phyloP scores from a whole-genome alignment of 2,113 vertebrate genomes.

The Apus apus region DNA sequence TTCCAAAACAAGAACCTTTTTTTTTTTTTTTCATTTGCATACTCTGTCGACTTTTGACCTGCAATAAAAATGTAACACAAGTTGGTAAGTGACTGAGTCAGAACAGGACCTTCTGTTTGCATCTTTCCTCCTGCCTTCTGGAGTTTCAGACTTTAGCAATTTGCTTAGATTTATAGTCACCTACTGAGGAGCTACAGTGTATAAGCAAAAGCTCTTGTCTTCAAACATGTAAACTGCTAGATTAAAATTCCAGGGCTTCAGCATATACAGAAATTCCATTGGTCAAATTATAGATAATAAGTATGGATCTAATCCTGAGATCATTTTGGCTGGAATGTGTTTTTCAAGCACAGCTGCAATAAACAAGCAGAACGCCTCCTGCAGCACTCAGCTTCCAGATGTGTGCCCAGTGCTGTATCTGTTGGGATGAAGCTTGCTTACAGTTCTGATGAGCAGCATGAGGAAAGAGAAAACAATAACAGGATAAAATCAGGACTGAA shows the following conservation, averaged over 20 bases:
- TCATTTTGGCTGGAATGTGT: background rate
- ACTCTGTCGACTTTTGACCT: slow-evolving; percentile 59
- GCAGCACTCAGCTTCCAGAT: background rate
- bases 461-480: background rate
- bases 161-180: slow-evolving; percentile 26
- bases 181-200: background rate
- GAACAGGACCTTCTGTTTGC: slow-evolving; percentile 68
- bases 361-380: background rate
- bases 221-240: background rate
- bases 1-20: slow-evolving; percentile 51
- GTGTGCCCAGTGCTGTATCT: background rate
- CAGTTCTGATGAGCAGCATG: background rate
- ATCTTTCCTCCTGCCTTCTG: slow-evolving; percentile 50
- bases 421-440: background rate
- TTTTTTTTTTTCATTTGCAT: slow-evolving; percentile 50
- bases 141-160: background rate
- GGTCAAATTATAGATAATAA: background rate
- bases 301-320: background rate
- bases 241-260: slow-evolving; percentile 20
- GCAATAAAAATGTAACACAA: slow-evolving; percentile 57
- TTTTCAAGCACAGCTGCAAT: background rate
- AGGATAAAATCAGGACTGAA: background rate
- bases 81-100: slow-evolving; percentile 61
- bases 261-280: background rate
- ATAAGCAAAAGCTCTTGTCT: background rate